Conservation (phyloP, 2,797 vertebrate genomes). For the Siniperca undulata region DNA sequence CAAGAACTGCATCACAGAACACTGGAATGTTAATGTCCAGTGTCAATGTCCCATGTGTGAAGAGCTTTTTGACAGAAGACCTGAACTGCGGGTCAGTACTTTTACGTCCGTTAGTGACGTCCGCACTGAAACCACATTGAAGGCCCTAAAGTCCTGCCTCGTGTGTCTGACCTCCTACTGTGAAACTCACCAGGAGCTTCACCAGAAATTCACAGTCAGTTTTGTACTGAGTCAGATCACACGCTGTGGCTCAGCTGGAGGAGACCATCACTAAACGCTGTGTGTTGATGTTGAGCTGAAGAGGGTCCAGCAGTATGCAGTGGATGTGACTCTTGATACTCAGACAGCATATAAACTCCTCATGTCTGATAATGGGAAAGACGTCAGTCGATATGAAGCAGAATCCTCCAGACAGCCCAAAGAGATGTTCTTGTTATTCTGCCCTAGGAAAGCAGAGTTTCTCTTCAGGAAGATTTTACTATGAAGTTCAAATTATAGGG, state of each 20-base stretch:
- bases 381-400: neutral
- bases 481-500: conserved; percentile 5
- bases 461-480: neutral
- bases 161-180: conserved; percentile 5
- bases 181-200: conserved; percentile 3
- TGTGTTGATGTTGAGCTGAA: neutral
- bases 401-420: neutral
- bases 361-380: conserved; percentile 6
- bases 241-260: conserved; percentile 24
- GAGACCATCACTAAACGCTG: conserved; percentile 12
- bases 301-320: neutral
- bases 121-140: neutral
- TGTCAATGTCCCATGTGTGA: conserved; percentile 5
- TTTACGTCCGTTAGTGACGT: neutral
- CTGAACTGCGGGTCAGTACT: neutral
- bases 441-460: neutral
- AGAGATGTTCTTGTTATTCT: neutral
- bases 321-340: conserved; percentile 31
- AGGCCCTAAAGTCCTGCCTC: conserved; percentile 9
- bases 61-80: neutral
- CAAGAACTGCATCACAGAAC: neutral
- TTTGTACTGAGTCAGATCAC: neutral
- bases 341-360: conserved; percentile 7
- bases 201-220: neutral
- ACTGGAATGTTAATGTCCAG: neutral